Percentiles rank a stretch among this genome's conserved stretches.
Evolutionary conservation across 2,113 vertebrate species (phyloP).

Genomic region (Naja naja): DNA sequence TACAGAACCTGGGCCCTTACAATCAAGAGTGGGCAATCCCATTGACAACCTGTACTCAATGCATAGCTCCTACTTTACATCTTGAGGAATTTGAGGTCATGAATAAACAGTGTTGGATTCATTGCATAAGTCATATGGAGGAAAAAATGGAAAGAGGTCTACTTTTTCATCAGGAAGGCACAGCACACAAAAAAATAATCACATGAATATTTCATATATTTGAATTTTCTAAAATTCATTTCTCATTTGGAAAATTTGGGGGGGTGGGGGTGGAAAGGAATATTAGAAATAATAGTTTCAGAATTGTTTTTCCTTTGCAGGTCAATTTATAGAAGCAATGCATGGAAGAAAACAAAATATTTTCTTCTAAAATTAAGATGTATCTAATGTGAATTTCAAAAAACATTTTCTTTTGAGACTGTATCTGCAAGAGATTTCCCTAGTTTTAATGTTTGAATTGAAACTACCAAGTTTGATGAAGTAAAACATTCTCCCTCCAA

Average conservation of each 20-base stretch:
- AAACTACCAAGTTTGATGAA: neutral
- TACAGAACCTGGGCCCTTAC: constrained; percentile 75
- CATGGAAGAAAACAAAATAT: neutral
- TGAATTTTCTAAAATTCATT: neutral
- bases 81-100: constrained; percentile 68
- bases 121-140: neutral
- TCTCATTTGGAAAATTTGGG: neutral
- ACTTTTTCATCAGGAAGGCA: neutral
- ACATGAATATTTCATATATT: neutral
- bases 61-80: constrained; percentile 98
- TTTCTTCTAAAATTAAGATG: neutral
- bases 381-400: neutral
- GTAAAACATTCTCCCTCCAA: neutral
- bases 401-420: neutral
- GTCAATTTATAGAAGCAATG: neutral
- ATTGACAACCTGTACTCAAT: constrained; percentile 97
- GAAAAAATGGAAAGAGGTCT: neutral
- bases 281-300: neutral
- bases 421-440: neutral
- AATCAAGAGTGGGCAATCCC: constrained; percentile 83
- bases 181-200: neutral
- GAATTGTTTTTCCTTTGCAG: neutral
- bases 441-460: neutral
- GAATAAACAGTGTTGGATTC: neutral
- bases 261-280: neutral